Base-by-base conservation (phyloP, 1,140 invertebrate species). In the Planococcus citri region DNA sequence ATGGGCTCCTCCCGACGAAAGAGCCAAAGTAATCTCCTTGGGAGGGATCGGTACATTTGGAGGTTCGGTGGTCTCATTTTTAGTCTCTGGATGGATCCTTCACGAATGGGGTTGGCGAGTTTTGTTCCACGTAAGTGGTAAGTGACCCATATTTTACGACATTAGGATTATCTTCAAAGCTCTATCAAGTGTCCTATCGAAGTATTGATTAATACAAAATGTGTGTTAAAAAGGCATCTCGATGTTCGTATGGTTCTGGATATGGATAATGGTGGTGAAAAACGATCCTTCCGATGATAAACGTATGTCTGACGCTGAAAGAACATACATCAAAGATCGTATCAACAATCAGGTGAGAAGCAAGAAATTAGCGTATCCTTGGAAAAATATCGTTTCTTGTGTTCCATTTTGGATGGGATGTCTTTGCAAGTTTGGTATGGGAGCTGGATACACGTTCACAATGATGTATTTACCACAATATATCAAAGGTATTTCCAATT, bases 351-450 rank as follows among this genome's bases (percentile, higher is more conserved):
- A 17, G 17, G 41, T 20, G 10, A 4, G 17, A 17, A 51, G 2
- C 17, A 20, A 51, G 41, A 51, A 51, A 20, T 14, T 64, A 14
- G 41, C 17, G 17, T 71, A 69, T 51, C 92, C 92, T 0, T 95
- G 92, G 92, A 83, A 82, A 68, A 79, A 83, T 6, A 91, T 96
- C 74, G 77, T 95, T n/a, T 87, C 83, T 0, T 95, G 92, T 0
- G 80, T 83, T 38, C 86, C 94, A 0, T 91, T 96, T 1, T 95
- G 92, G 90, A 92, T 94, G 2, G 21, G 10, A 24, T 64, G 41
- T 17, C 10, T 24, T 24, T 25, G 21, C 10, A 64, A 64, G 22
- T 64, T 24, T 25, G 9, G 22, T 24, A 25, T 17, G 10, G 21
- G 60, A 24, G 10, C 10, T 64, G 60, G 60, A 9, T 27, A 25